Base-by-base conservation (phyloP, 2,797 vertebrate genomes). In the Lateolabrax maculatus region DNA sequence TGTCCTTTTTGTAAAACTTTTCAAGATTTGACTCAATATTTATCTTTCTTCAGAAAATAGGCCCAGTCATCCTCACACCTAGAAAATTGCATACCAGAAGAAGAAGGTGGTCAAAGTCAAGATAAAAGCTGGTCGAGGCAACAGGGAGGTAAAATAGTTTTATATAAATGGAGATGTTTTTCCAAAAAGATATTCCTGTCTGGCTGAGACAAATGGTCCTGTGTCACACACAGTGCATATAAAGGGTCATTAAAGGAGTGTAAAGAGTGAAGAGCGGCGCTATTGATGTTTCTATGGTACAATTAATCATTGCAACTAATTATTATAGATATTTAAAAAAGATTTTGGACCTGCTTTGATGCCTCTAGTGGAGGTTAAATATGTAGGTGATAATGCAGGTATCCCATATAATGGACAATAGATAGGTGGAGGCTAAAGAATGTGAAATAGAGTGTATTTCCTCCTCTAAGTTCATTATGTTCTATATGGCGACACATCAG, bases 61-160 rank as follows among this genome's bases (percentile, higher is more conserved):
- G 34, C 44, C 51, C 48, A 49, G 37, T 77, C 69, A 75, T 74
- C 39, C 36, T 75, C 61, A 57, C 63, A 70, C 34, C 55, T 76
- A 56, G 12, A 62, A 76, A 70, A 71, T 79, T 81, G 76, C 71
- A 82, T 75, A 81, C 81, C 66, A 82, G 53, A 77, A 56, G 78
- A 76, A 68, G 62, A 72, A 71, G 71, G 57, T 67, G 75, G 34
- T 72, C 9, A 13, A 76, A 69, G 58, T 67, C 29, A 29, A 48
- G 55, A 74, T 71, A 58, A 80, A 56, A 62, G 41, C 44, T 80
- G 68, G 37, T 78, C 74, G 79, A 83, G 70, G 74, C 77, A 81
- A 84, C 37, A 13, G 63, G 53, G 70, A 83, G 60, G 46, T 81
- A 49, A 78, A 60, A 53, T 80, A 44, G 34, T 58, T 81, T 46